Base-by-base conservation (phyloP, 2,113 vertebrate species). In the Nannospalax galili region DNA sequence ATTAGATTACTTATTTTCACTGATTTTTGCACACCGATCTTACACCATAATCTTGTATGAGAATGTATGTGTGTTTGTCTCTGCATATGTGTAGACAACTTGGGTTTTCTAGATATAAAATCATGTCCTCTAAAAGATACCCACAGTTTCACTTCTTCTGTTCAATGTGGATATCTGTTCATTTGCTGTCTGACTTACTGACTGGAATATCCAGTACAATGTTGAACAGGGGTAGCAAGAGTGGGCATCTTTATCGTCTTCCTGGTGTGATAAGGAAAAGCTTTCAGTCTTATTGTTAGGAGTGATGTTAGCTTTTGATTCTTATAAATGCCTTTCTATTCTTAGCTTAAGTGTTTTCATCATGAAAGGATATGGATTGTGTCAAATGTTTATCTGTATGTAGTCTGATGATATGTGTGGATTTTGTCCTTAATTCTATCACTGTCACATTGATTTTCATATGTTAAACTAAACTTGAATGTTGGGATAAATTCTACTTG, bases 341-440 rank as follows among this genome's bases (percentile, higher is more conserved):
- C 56, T 40, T 80, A 32, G 48, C 65, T 84, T 24, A 65, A 65
- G 20, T 48, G 19, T 82, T 60, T 87, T 65, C 42, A 80, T 91
- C 16, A 77, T 81, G 52, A 88, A 82, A 82, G 40, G 45, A 24
- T 77, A 3, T 74, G 37, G 22, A 42, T 69, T 75, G 84, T 94
- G 35, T 64, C 74, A 92, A 62, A 75, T 64, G 28, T 35, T 85
- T 94, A 58, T 75, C 37, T 65, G 37, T 37, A 20, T 82, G 45
- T 79, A 58, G 2, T 20, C 16, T 35, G 24, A 20, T 28, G 4
- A 74, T 74, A 32, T n/a, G n/a, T 85, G 26, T 69, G 22, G 3
- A 16, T 94, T 89, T 62, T 60, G 35, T 85, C 11, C 14, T 89
- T 89, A n/a, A 42, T 80, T 94, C 37, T 84, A 28, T 73, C 85